Evolutionary conservation across 1,140 invertebrate genomes (phyloP), one percentile per base, ranked within the genome.

Genomic region (Lutraria rhynchaena): DNA sequence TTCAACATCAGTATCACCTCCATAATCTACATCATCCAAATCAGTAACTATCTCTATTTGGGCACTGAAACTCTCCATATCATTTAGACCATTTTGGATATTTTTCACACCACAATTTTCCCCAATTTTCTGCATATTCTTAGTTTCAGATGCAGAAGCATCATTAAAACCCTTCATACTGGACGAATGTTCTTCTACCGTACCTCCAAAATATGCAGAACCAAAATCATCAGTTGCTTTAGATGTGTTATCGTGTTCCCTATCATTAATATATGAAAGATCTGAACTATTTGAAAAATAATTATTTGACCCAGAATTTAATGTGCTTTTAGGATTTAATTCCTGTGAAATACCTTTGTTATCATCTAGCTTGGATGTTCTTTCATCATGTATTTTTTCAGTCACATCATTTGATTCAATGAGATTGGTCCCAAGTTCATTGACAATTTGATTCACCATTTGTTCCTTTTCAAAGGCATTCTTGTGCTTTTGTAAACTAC

Each of bases 1-100:
- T 61, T 75, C 71, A 15, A 75, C n/a, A 61, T 75, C 71, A 22
- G 71, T 75, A 31, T 75, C 71, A 41, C 55, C 71, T 58, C 17
- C 71, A 60, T 75, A 75, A 33, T 75, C 71, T 41, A 15, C 5
- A 7, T 41, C 37, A 7, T 41, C 37, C n/a, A n/a, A n/a, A 41
- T 41, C 37, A 41, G 5, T 41, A 41, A 41, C 37, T 7, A 41
- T 41, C 37, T 41, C 37, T 41, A 41, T 41, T 15, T 41, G 5
- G 5, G 37, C 37, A 7, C 15, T 41, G 15, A 41, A 5, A 41
- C 37, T 41, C 37, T 41, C 15, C 15, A 41, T 41, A 41, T 41
- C 37, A 41, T 41, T 41, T 7, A 41, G 5, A 41, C 15, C 37
- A 41, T 15, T n/a, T n/a, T n/a, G n/a, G n/a, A n/a, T n/a, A n/a